Base-by-base conservation (phyloP, 2,888 invertebrate genomes). In the Meghimatium bilineatum region DNA sequence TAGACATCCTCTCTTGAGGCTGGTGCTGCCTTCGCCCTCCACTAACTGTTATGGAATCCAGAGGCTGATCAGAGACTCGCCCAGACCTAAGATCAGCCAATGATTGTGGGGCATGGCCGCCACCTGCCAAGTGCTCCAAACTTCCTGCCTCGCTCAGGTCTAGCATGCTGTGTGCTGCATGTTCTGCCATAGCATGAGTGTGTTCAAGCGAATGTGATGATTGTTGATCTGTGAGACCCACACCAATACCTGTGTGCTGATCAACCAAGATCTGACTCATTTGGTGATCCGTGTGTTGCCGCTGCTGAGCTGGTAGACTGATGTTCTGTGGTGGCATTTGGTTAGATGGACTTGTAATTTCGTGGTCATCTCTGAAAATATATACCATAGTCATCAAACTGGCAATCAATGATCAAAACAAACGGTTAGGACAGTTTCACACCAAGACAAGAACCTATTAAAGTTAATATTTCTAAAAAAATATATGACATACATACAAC, bases 271-370 rank as follows among this genome's bases (percentile, higher is more conserved):
- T 60, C 69, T 74, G 80, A 52, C 80, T 75, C 80, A 76, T 81
- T 44, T 78, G 84, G 17, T 79, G 63, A n/a, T 85, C 75, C 10
- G 49, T 17, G 3, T 29, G 85, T 38, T 83, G 84, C 29, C 77
- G 76, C 36, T 85, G 81, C 44, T 83, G 77, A 38, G 80, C 29
- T 52, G 75, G 77, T 77, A 69, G 72, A 67, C 44, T 77, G 26
- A 76, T 82, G 32, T 86, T 84, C 71, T 84, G 86, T 32, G 82
- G 86, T 69, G 81, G 84, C 78, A 79, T 79, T 72, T 78, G 78
- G 29, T 72, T 60, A 34, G 78, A 38, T 44, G 34, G 75, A 44
- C 56, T 76, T 76, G 80, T 36, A 76, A 38, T 56, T 76, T 63
- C 34, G 36, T 29, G 76, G n/a, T 82, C 83, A 83, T 83, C 72